Evolutionary conservation across 2,113 vertebrate species (phyloP).

Genomic region (Periophthalmodon schlosseri): DNA sequence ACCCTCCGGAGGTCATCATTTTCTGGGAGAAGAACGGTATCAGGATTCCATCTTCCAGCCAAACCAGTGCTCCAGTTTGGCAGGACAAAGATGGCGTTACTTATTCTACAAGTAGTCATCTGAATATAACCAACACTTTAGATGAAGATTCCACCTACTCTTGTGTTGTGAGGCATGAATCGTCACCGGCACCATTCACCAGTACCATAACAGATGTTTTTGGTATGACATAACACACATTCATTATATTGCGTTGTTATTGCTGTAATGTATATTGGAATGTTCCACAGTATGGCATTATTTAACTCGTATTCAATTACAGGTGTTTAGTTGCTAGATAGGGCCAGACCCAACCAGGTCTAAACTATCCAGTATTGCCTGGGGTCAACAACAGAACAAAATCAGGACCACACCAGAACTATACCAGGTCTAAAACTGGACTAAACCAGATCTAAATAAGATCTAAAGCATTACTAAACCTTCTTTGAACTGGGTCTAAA

Average conservation of each 20-base stretch:
- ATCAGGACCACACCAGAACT: too few relatives aligned
- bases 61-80: constrained; percentile 52
- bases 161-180: constrained; percentile 70
- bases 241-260: background rate
- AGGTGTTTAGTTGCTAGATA: too few relatives aligned
- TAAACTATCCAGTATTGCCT: too few relatives aligned
- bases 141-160: constrained; percentile 43
- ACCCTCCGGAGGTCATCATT: constrained; percentile 58
- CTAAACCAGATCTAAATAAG: too few relatives aligned
- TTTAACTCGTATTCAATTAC: too few relatives aligned
- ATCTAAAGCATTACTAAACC: too few relatives aligned
- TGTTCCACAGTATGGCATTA: too few relatives aligned
- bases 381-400: too few relatives aligned
- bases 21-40: constrained; percentile 62
- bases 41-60: constrained; percentile 26
- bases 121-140: constrained; percentile 39
- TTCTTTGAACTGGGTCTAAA: too few relatives aligned
- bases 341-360: too few relatives aligned
- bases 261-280: too few relatives aligned
- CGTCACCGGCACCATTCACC: constrained; percentile 36
- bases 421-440: too few relatives aligned
- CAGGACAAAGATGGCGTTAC: constrained; percentile 18
- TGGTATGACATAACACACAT: constrained; percentile 43
- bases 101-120: constrained; percentile 65
- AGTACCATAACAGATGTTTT: constrained; percentile 51